A percentile compares a stretch with the other conserved stretches of the same genome.
These are phyloP conservation scores for Sebastes melanostomus DNA, from an alignment of 2,797 vertebrate species.

Conservation along the genomic window DNA sequence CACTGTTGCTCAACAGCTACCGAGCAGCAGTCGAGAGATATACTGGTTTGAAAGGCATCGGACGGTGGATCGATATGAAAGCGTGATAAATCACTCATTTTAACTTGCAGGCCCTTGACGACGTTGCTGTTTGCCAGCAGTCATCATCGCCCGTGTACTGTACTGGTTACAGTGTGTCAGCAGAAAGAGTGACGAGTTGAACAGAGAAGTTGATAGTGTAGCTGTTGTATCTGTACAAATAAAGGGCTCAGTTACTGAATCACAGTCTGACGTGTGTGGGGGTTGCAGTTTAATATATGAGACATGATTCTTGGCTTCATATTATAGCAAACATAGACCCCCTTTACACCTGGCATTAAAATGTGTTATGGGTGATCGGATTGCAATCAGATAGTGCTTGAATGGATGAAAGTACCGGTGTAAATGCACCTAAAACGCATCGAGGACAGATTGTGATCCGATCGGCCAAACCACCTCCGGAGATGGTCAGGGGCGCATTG, in stretches of 20 bases:
- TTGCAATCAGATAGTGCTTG: background rate
- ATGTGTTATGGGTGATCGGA: background rate
- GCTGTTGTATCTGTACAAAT: conserved; percentile 48
- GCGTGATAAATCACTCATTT: background rate
- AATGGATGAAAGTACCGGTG: background rate
- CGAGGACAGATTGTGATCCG: too few species aligned
- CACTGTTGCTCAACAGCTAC: conserved; percentile 11
- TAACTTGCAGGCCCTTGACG: background rate
- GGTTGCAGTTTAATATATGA: conserved; percentile 2
- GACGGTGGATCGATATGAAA: conserved; percentile 1
- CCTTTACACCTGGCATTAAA: background rate
- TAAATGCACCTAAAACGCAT: background rate
- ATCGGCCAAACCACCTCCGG: too few species aligned
- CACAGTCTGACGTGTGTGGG: background rate
- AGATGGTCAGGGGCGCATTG: too few species aligned
- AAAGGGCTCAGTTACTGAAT: conserved; percentile 38
- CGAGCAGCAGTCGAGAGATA: background rate
- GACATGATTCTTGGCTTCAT: background rate
- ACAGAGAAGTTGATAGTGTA: conserved; percentile 2
- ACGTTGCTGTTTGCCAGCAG: background rate
- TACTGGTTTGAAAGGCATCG: background rate
- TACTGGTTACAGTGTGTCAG: conserved; percentile 1
- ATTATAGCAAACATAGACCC: background rate
- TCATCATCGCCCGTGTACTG: background rate
- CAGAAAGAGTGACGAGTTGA: conserved; percentile 7